Base-by-base conservation (phyloP, 2,113 vertebrate species). In the Hippocampus guttulatus region DNA sequence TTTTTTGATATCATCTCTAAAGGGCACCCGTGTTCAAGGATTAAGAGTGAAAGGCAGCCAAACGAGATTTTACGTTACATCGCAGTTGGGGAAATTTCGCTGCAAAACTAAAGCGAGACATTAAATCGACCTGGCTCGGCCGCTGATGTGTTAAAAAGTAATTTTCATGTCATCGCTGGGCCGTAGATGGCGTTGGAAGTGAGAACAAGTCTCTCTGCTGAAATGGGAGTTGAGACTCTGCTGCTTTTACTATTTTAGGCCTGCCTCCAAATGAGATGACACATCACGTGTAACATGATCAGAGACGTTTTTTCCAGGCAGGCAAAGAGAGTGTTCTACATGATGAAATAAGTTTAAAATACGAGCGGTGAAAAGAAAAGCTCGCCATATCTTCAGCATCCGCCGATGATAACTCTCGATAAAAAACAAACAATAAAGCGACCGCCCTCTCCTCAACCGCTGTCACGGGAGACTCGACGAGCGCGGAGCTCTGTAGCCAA, bases 11-110 rank as follows among this genome's bases (percentile, higher is more conserved):
- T 71, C 16, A 55, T 61, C 57, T 63, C 57, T 21, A 25, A 64
- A 71, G 54, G 49, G 27, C 45, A 66, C 57, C 64, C 64, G 68
- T 73, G 78, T 74, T 18, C 68, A 68, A 49, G 71, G 51, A 76
- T 75, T 62, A 58, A 60, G 63, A 73, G 60, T 27, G 20, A 71
- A 70, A 67, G 18, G 38, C 18, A 63, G 45, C 25, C 20, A 25
- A 18, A 40, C 66, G 33, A 23, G 65, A 43, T 72, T 68, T 38
- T 47, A 45, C 69, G 62, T 27, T 61, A 49, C 9, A 66, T 27
- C 41, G 12, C 49, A 58, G 3, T 51, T 1, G n/a, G 43, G 49
- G 25, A 76, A 9, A 11, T 63, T 18, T 11, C 10, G 23, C 4
- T 12, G 6, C 40, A 67, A 40, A 70, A 33, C 58, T 18, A 1